phyloP scores from a whole-genome alignment of 2,113 vertebrate species.

The Platichthys stellatus region DNA sequence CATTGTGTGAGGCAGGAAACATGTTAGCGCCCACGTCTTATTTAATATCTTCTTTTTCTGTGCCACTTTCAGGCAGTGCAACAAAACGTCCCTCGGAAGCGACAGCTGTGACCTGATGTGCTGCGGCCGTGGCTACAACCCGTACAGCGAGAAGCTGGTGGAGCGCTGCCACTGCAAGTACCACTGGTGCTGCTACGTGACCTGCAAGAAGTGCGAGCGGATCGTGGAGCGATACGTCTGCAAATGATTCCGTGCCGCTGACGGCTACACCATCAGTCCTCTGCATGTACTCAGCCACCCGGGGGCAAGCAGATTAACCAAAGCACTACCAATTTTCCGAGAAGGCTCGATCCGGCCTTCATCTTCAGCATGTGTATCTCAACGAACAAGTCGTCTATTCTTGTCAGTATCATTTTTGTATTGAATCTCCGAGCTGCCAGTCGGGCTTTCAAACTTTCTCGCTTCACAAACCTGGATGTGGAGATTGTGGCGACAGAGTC shows the following conservation, averaged over 20 bases:
- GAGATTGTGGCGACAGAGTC: constrained; percentile 39
- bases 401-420: constrained; percentile 66
- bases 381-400: constrained; percentile 60
- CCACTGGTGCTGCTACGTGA: constrained; percentile 99
- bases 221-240: constrained; percentile 96
- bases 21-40: not conserved
- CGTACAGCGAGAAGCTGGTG: constrained; percentile 94
- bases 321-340: constrained; percentile 76
- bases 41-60: not conserved
- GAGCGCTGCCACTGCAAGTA: constrained; percentile 99
- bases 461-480: constrained; percentile 51
- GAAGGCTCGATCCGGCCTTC: constrained; percentile 73
- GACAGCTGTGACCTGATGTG: constrained; percentile 99
- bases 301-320: constrained; percentile 65
- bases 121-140: constrained; percentile 98
- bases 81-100: constrained; percentile 95
- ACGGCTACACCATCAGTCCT: not conserved
- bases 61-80: constrained; percentile 89
- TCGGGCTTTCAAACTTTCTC: constrained; percentile 42
- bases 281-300: constrained; percentile 13
- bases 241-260: constrained; percentile 85
- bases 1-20: constrained; percentile 25
- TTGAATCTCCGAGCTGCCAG: constrained; percentile 51
- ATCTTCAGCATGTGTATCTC: constrained; percentile 76
- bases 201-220: constrained; percentile 95